Conservation (phyloP, 1,140 invertebrate species). For the Diorhabda sublineata region DNA sequence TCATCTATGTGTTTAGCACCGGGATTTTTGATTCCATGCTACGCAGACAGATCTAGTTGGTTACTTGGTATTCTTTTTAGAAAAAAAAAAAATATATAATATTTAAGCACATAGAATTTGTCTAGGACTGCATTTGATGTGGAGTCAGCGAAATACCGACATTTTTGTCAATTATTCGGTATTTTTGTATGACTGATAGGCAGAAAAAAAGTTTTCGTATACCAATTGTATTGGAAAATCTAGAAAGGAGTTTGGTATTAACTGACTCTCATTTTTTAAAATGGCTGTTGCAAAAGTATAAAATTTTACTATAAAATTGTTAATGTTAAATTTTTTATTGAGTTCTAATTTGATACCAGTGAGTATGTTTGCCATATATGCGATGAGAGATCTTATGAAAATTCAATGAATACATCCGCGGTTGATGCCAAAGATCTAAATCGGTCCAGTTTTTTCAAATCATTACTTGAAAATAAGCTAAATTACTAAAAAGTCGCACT, state of each 20-base stretch:
- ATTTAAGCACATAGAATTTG: conserved; percentile 46
- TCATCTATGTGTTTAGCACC: neutral
- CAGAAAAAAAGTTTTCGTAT: conserved; percentile 21
- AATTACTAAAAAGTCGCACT: neutral
- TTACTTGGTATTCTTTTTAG: conserved; percentile 35
- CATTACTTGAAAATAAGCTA: neutral
- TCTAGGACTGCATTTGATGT: conserved; percentile 43
- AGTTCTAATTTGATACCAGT: neutral
- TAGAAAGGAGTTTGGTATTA: conserved; percentile 30
- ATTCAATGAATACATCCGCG: neutral
- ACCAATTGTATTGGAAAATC: conserved; percentile 5
- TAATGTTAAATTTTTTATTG: conserved; percentile 37
- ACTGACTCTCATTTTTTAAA: conserved; percentile 39
- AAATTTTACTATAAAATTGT: conserved; percentile 41
- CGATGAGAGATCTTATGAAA: conserved; percentile 1
- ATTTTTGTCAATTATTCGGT: conserved; percentile 38
- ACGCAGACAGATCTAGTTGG: conserved; percentile 30
- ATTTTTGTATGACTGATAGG: conserved; percentile 13
- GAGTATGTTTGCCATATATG: neutral
- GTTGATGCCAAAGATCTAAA: neutral
- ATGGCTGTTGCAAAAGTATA: conserved; percentile 45
- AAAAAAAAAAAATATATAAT: conserved; percentile 38
- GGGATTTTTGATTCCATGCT: conserved; percentile 12
- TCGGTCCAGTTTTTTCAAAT: neutral
- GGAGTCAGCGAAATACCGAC: conserved; percentile 39